phyloP scores from a whole-genome alignment of 2,797 vertebrate species.

The Lates japonicus region DNA sequence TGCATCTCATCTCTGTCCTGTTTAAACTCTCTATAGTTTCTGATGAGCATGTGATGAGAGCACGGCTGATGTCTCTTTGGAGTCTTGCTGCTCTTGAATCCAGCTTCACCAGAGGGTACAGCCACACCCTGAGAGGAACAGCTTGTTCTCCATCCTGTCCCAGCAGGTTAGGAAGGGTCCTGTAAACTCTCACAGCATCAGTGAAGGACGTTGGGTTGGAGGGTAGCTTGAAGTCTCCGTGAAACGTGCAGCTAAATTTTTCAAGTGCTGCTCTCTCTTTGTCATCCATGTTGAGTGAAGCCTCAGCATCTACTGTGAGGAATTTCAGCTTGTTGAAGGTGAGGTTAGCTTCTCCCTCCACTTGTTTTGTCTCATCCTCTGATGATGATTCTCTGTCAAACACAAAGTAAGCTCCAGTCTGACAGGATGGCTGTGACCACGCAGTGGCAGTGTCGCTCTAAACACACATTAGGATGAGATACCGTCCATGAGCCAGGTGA shows the following conservation, averaged over 20 bases:
- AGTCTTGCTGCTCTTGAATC: not conserved
- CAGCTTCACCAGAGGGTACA: not conserved
- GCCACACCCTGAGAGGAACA: not conserved
- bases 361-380: not conserved
- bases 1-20: not conserved
- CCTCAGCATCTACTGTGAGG: not conserved
- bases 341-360: not conserved
- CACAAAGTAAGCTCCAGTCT: not conserved
- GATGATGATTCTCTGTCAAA: not conserved
- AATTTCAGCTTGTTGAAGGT: not conserved
- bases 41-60: not conserved
- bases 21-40: not conserved
- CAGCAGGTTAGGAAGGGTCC: too few relatives aligned
- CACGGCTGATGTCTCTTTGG: slow-evolving; percentile 2
- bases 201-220: not conserved
- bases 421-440: not conserved
- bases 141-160: not conserved
- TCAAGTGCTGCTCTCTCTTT: not conserved
- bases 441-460: not conserved
- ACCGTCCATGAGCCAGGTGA: not conserved
- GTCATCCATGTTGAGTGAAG: not conserved
- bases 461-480: not conserved
- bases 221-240: not conserved
- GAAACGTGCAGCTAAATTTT: not conserved
- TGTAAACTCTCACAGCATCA: too few relatives aligned